A percentile compares a stretch with the other conserved stretches of the same genome.
These are phyloP conservation scores for Globodera rostochiensis DNA, from an alignment of 1,140 invertebrate genomes.

Conservation along the genomic window DNA sequence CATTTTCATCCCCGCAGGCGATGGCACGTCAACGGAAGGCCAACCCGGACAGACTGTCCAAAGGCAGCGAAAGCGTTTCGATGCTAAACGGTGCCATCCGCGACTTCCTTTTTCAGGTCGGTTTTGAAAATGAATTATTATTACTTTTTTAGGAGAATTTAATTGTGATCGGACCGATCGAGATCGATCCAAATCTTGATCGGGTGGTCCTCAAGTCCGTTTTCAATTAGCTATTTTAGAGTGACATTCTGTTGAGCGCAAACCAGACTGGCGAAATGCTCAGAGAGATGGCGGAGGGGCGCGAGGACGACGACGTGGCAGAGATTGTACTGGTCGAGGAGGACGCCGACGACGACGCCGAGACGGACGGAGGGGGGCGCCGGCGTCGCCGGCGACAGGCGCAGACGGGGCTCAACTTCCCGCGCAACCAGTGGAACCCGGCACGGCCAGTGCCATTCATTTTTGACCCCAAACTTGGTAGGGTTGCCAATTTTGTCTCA, in stretches of 20 bases:
- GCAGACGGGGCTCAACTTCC: conserved; percentile 38
- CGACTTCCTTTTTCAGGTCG: conserved; percentile 23
- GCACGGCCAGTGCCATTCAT: conserved; percentile 27
- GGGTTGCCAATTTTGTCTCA: background rate
- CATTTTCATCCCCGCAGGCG: conserved; percentile 3
- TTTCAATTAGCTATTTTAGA: background rate
- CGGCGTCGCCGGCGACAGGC: conserved; percentile 34
- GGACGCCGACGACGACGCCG: background rate
- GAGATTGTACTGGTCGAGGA: conserved; percentile 24
- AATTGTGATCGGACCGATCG: background rate
- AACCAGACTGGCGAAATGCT: conserved; percentile 22
- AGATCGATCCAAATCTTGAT: too few species aligned
- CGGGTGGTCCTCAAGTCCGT: too few species aligned
- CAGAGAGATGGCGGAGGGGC: conserved; percentile 1
- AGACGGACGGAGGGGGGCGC: background rate
- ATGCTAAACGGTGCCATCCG: conserved; percentile 12
- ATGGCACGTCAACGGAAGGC: background rate
- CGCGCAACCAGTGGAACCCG: conserved; percentile 36
- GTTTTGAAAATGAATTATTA: background rate
- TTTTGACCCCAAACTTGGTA: conserved; percentile 33
- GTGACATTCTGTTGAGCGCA: conserved; percentile 17
- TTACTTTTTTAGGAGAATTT: background rate
- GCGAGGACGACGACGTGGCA: background rate
- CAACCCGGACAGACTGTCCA: conserved; percentile 1
- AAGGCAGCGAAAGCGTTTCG: conserved; percentile 1